phyloP scores from a whole-genome alignment of 2,888 invertebrate genomes.

The Bellardia pandia region DNA sequence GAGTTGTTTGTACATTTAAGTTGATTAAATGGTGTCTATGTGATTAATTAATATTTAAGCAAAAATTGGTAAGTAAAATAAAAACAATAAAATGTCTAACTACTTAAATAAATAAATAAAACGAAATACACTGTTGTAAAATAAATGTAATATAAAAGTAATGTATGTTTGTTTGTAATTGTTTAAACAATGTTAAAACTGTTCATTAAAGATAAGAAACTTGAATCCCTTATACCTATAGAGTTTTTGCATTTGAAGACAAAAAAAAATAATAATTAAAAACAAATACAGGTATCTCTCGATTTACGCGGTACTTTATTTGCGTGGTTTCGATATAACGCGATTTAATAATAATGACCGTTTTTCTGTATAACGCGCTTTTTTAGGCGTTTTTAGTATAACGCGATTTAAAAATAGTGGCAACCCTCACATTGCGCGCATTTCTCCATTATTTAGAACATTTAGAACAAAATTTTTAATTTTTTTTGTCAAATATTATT shows the following conservation, averaged over 20 bases:
- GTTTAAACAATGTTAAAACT: conserved; percentile 9
- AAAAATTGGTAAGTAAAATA: background rate
- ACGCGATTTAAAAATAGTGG: no score
- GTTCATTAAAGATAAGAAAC: background rate
- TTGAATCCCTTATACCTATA: conserved; percentile 43
- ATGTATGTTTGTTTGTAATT: no score
- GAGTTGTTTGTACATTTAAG: conserved; percentile 66
- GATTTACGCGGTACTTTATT: no score
- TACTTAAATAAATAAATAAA: conserved; percentile 46
- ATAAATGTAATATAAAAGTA: background rate
- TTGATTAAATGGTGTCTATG: conserved; percentile 9
- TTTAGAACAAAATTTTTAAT: no score
- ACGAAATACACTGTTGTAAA: conserved; percentile 20
- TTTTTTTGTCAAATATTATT: no score
- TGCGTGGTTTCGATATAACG: no score
- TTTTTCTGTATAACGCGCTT: no score
- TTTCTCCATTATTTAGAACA: no score
- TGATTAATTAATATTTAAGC: background rate
- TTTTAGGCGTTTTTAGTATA: no score
- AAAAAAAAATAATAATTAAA: background rate
- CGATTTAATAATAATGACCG: no score
- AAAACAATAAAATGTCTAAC: conserved; percentile 24
- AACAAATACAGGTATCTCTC: no score
- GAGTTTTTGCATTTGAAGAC: background rate
- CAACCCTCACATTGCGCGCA: no score